Evolutionary conservation across 1,140 invertebrate species (phyloP), one percentile per base, ranked within the genome.

Genomic region (Amphibalanus amphitrite): DNA sequence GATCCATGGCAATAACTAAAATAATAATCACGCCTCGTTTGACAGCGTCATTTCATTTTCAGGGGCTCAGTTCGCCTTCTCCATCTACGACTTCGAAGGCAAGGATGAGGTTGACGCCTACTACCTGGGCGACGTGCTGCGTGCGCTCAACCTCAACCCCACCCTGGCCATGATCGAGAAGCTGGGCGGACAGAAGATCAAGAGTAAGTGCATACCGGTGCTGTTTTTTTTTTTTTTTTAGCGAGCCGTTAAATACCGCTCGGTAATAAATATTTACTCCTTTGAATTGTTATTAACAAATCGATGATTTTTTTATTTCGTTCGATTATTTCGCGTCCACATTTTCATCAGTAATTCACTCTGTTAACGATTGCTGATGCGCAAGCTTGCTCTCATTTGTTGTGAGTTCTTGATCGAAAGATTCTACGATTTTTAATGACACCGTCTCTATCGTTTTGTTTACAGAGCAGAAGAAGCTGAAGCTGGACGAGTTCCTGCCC

Each of bases 401-500:
- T n/a, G n/a, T n/a, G n/a, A n/a, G n/a, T n/a, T n/a, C n/a, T n/a
- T n/a, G n/a, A n/a, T n/a, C n/a, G n/a, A n/a, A n/a, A n/a, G n/a
- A n/a, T n/a, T n/a, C n/a, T n/a, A n/a, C n/a, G n/a, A n/a, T n/a
- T n/a, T n/a, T n/a, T n/a, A n/a, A n/a, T n/a, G n/a, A n/a, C n/a
- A n/a, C n/a, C n/a, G n/a, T n/a, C n/a, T n/a, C n/a, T n/a, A n/a
- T 38, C 33, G 33, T 38, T 38, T 38, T 38, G 13, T 23, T 59
- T 59, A 59, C 47, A 89, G 87, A 87, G 73, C 89, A 91, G 80
- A 92, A 92, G 82, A 85, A 86, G 77, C 77, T 91, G 78, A 89
- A 88, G 77, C 79, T 98, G 75, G 96, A 98, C 78, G 97, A 99
- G 86, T 98, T 99, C 87, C 85, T 98, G 76, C 96, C 97, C 77